A percentile compares a stretch with the other conserved stretches of the same genome.
Evolutionary conservation across 2,888 invertebrate genomes (phyloP).

Genomic region (Alsophila aescularia): DNA sequence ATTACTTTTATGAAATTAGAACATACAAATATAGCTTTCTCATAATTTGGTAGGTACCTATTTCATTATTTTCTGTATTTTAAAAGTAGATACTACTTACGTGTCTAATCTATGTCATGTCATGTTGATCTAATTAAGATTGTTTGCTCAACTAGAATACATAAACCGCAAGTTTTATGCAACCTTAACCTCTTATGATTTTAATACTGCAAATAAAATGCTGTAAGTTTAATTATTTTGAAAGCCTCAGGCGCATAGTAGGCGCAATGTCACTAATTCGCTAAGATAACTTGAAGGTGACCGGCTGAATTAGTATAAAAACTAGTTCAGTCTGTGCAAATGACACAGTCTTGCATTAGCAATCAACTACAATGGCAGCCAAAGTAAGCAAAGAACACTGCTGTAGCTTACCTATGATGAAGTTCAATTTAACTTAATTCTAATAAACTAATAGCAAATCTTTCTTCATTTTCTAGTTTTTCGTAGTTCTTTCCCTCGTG

Average conservation of each 20-base stretch:
- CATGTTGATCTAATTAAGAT: background rate
- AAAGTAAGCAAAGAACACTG: slow-evolving; percentile 6
- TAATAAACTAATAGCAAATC: too few relatives aligned
- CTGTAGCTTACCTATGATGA: too few relatives aligned
- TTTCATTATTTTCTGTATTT: too few relatives aligned
- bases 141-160: background rate
- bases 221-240: background rate
- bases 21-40: too few relatives aligned
- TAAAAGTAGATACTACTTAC: too few relatives aligned
- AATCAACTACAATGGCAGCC: slow-evolving; percentile 12
- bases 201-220: background rate
- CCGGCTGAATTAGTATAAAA: background rate
- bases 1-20: background rate
- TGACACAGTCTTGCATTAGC: background rate
- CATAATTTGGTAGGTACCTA: too few relatives aligned
- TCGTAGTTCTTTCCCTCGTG: slow-evolving; percentile 61
- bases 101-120: background rate
- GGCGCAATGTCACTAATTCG: background rate
- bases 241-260: background rate
- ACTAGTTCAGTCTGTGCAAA: background rate
- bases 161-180: background rate
- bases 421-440: too few relatives aligned
- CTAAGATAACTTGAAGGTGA: background rate
- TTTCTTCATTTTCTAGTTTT: slow-evolving; percentile 48
- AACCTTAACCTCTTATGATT: background rate